These are phyloP conservation scores for Cossypha caffra DNA, from an alignment of 2,797 vertebrate species.

Conservation along the genomic window DNA sequence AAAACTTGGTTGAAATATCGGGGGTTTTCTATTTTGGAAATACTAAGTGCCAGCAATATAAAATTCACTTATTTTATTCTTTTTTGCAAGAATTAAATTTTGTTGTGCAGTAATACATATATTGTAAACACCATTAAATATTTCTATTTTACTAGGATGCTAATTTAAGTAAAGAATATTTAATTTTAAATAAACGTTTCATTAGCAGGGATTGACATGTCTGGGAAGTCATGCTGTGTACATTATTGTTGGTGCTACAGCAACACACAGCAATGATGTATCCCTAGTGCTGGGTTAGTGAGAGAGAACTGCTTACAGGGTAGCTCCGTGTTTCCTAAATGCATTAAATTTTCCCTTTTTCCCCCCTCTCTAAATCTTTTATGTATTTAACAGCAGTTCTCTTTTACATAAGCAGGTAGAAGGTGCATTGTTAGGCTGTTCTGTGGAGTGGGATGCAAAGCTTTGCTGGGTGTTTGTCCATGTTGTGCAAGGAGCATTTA, in stretches of 20 bases:
- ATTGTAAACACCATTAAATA: neutral
- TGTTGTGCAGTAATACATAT: neutral
- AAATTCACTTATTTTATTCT: neutral
- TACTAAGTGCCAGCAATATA: neutral
- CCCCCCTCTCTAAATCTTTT: accelerated
- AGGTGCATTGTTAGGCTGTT: neutral
- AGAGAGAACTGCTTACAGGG: neutral
- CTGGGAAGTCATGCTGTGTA: neutral
- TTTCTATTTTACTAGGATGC: neutral
- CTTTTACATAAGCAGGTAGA: neutral
- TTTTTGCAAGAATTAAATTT: neutral
- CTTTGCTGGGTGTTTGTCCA: neutral
- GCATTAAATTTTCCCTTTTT: accelerated
- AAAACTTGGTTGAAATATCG: neutral
- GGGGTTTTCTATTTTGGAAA: neutral
- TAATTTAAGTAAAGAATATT: neutral
- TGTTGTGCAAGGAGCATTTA: neutral
- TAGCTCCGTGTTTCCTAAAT: neutral
- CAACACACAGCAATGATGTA: neutral
- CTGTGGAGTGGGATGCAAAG: neutral
- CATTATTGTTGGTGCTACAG: neutral
- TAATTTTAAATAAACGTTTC: neutral
- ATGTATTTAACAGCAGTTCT: neutral
- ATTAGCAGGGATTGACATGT: neutral
- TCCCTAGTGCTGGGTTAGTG: neutral